phyloP scores from a whole-genome alignment of 2,888 invertebrate species.

The Saturnia pavonia region DNA sequence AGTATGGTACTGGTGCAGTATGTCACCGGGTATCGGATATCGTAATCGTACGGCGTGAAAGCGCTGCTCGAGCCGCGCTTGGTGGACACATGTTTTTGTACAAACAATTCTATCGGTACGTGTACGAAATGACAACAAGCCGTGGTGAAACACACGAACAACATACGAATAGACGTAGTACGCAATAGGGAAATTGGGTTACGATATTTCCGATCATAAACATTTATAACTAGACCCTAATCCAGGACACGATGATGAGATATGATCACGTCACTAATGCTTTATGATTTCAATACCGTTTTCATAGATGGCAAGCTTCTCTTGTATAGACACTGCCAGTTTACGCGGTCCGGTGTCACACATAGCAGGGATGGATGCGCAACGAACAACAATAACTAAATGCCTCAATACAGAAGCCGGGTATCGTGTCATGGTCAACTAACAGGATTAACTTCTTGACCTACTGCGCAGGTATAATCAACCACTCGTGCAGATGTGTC shows the following conservation, averaged over 20 bases:
- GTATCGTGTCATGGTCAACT: conserved; percentile 79
- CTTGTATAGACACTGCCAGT: conserved; percentile 74
- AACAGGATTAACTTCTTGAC: conserved; percentile 78
- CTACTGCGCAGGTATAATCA: conserved; percentile 73
- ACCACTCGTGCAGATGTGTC: conserved; percentile 62
- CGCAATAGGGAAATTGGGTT: conserved; percentile 46
- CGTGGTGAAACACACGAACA: conserved; percentile 60
- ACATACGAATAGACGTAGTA: conserved; percentile 44
- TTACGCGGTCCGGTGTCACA: conserved; percentile 70
- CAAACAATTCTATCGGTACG: conserved; percentile 59
- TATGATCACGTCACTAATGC: conserved; percentile 35
- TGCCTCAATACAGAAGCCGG: conserved; percentile 72
- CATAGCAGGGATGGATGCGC: conserved; percentile 70
- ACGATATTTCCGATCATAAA: conserved; percentile 67
- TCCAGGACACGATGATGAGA: conserved; percentile 43
- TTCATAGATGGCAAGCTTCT: conserved; percentile 79
- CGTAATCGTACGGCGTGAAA: conserved; percentile 71
- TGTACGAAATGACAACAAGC: conserved; percentile 74
- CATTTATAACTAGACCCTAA: conserved; percentile 39
- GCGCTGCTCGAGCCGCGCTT: conserved; percentile 41
- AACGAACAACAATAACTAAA: conserved; percentile 57
- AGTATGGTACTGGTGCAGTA: conserved; percentile 50
- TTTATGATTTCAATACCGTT: conserved; percentile 69
- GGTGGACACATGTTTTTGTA: conserved; percentile 67
- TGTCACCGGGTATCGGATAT: conserved; percentile 63